Evolutionary conservation across 2,888 invertebrate genomes (phyloP), one percentile per base, ranked within the genome.

Genomic region (Xestobium rufovillosum): DNA sequence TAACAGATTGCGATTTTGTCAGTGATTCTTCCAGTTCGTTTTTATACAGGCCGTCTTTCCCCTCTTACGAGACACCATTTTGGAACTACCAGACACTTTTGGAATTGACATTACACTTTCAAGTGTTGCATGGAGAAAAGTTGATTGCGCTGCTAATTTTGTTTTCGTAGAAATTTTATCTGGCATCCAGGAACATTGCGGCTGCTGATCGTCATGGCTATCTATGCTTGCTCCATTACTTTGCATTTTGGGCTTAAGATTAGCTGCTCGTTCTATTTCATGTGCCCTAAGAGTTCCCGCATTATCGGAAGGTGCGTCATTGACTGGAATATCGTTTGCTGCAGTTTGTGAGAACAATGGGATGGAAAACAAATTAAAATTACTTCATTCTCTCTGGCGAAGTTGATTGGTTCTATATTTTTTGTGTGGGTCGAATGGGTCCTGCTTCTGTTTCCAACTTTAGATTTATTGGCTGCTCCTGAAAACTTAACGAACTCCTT

Each of bases 361-460:
- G 57, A 55, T 14, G 57, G 56, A 12, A 57, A 43, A 31, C 52
- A 52, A 6, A 59, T 31, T 4, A 60, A 36, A 16, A 50, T 44
- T 10, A 53, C 47, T 11, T 48, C 43, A 40, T 53, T 41, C 29
- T 53, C 44, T 23, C 53, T 36, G 10, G 51, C 53, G 32, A 6
- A 50, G 16, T 52, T 44, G 10, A 61, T 49, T 4, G 53, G 16
- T 14, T 49, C 44, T n/a, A 54, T 19, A 33, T 56, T 62, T 13
- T 33, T 33, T 2, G 33, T 33, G 12, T 33, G 27, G 27, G 33
- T 28, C n/a, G 23, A 19, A n/a, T 19, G 23, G n/a, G n/a, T n/a
- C n/a, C n/a, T n/a, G n/a, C n/a, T n/a, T n/a, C n/a, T n/a, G n/a
- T n/a, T n/a, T n/a, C n/a, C n/a, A n/a, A n/a, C n/a, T n/a, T n/a